Percentiles rank a stretch among this genome's conserved stretches.
These are phyloP conservation scores for Dryobota labecula DNA, from an alignment of 2,888 invertebrate genomes.

Conservation along the genomic window DNA sequence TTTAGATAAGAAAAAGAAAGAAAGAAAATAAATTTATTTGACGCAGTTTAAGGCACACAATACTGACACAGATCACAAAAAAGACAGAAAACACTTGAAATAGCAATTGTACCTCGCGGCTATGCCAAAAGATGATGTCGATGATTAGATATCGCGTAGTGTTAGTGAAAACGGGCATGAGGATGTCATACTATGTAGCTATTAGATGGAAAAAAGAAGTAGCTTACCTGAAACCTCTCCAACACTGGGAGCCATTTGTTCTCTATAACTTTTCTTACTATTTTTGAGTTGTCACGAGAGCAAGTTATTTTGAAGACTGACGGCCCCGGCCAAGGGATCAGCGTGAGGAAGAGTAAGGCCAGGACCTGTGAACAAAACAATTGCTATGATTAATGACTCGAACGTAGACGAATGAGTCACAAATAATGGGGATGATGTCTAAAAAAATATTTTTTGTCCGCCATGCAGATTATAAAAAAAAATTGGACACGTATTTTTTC, in stretches of 20 bases:
- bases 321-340: constrained; percentile 97
- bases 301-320: constrained; percentile 96
- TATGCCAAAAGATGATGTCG: too few species aligned
- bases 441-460: too few species aligned
- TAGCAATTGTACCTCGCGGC: too few species aligned
- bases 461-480: too few species aligned
- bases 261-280: constrained; percentile 96
- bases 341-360: constrained; percentile 94
- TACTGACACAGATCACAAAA: too few species aligned
- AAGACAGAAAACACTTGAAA: too few species aligned
- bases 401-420: background rate
- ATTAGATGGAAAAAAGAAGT: background rate
- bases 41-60: too few species aligned
- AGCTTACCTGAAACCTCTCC: constrained; percentile 94
- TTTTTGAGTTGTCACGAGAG: constrained; percentile 96
- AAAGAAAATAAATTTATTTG: too few species aligned
- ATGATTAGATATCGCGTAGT: background rate
- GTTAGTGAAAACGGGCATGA: background rate
- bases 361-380: constrained; percentile 91
- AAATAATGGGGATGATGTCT: too few species aligned
- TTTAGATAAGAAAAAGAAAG: too few species aligned
- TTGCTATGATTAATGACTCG: constrained; percentile 1
- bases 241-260: constrained; percentile 97
- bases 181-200: background rate
- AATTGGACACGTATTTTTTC: too few species aligned